Conservation (phyloP, 2,797 vertebrate species). For the Scyliorhinus canicula region DNA sequence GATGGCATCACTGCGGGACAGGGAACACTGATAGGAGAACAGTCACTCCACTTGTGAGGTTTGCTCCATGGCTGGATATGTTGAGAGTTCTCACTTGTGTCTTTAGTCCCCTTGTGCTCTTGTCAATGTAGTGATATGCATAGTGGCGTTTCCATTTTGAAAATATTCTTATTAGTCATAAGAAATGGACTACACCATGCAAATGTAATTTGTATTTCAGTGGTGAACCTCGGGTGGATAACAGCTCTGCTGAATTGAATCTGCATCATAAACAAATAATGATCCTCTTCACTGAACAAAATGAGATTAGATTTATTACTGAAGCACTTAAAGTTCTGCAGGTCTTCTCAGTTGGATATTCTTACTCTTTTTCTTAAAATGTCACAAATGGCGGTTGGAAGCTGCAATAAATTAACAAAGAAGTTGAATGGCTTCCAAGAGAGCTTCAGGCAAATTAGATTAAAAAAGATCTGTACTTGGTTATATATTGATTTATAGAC, state of each 20-base stretch:
- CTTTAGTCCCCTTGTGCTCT: no score
- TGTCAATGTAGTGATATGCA: neutral
- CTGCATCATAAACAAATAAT: neutral
- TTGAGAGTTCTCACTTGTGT: no score
- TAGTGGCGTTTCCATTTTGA: neutral
- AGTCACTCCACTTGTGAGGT: no score
- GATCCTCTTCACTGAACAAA: neutral
- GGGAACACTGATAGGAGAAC: no score
- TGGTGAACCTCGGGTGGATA: neutral
- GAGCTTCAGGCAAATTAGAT: neutral
- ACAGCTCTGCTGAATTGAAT: neutral
- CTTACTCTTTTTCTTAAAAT: neutral
- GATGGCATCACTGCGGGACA: no score
- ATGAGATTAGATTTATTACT: neutral
- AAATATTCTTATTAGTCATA: neutral
- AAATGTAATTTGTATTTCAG: neutral
- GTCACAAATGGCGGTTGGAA: neutral
- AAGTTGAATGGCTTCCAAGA: neutral
- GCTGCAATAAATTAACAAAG: neutral
- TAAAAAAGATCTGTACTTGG: neutral
- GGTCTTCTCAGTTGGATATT: neutral
- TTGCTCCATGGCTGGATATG: no score
- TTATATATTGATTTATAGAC: neutral
- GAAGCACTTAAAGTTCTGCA: neutral
- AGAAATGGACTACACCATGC: neutral